phyloP scores from a whole-genome alignment of 1,140 invertebrate species.

The Physella acuta region DNA sequence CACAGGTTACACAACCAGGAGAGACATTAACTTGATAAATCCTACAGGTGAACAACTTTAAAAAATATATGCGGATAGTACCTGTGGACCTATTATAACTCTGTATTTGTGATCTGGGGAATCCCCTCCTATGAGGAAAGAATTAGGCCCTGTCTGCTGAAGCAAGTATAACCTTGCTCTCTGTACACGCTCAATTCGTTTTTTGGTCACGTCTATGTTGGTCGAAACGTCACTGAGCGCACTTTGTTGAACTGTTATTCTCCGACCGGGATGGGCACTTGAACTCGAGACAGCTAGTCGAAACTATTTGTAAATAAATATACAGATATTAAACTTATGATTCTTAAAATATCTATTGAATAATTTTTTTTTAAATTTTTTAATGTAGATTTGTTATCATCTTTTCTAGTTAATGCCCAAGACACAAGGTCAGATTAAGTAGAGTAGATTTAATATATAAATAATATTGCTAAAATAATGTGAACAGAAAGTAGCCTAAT shows the following conservation, averaged over 20 bases:
- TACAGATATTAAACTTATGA: too few species aligned
- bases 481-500: too few species aligned
- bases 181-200: slow-evolving; percentile 55
- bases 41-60: too few species aligned
- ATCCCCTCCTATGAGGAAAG: slow-evolving; percentile 62
- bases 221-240: slow-evolving; percentile 25
- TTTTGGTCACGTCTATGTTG: slow-evolving; percentile 47
- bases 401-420: too few species aligned
- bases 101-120: slow-evolving; percentile 62
- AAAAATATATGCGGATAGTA: slow-evolving; percentile 28
- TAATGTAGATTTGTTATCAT: too few species aligned
- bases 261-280: slow-evolving; percentile 29
- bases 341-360: too few species aligned
- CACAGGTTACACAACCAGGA: too few species aligned
- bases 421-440: too few species aligned
- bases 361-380: too few species aligned
- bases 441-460: too few species aligned
- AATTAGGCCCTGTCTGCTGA: slow-evolving; percentile 62
- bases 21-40: too few species aligned
- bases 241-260: slow-evolving; percentile 21
- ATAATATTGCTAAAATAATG: too few species aligned
- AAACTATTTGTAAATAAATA: slow-evolving; percentile 32
- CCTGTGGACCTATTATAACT: slow-evolving; percentile 63
- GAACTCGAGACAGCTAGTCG: slow-evolving; percentile 29
- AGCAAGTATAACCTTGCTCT: slow-evolving; percentile 60